Base-by-base conservation (phyloP, 2,797 vertebrate genomes). In the Hephaestus fuliginosus region DNA sequence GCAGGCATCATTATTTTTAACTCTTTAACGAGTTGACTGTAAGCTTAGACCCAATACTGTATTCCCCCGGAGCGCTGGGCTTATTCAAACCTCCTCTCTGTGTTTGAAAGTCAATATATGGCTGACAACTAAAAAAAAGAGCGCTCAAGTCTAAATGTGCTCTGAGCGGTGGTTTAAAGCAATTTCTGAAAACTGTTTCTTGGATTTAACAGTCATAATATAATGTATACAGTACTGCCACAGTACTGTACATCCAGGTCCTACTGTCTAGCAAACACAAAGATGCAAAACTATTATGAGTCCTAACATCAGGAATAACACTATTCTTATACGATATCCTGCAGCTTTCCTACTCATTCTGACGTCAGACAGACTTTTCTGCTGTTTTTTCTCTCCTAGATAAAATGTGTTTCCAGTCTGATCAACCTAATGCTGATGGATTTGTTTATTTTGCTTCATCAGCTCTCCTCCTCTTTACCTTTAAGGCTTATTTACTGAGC, bases 1-100 rank as follows among this genome's bases (percentile, higher is more conserved):
- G 43, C 86, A 84, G 86, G 90, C 88, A 85, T 94, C 83, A 85
- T 94, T 96, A 96, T 95, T 96, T 96, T 95, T 95, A 95, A 93
- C 95, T 89, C 84, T 92, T 90, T 94, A 95, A 95, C 82, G 92
- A 94, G 94, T 91, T 80, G 82, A 74, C 90, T 93, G 92, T 95
- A 95, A 95, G 76, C 74, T 65, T 89, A 95, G 87, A 90, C 82
- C 77, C 15, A 56, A 33, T 73, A 66, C 81, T 88, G 78, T 76
- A 85, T 41, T 60, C 57, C 64, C 28, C 53, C 48, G 18, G 51
- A 33, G 7, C 68, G 33, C 78, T 20, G 64, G 49, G 69, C 61
- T 83, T 57, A 39, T 30, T 52, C n/a, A 60, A 80, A 73, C 41
- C 51, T 51, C 46, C 17, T 51, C 60, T 58, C 53, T 74, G 78